Percentiles rank a stretch among this genome's conserved stretches.
phyloP scores from a whole-genome alignment of 2,113 vertebrate species.

The Hypocryptadius cinnamomeus region DNA sequence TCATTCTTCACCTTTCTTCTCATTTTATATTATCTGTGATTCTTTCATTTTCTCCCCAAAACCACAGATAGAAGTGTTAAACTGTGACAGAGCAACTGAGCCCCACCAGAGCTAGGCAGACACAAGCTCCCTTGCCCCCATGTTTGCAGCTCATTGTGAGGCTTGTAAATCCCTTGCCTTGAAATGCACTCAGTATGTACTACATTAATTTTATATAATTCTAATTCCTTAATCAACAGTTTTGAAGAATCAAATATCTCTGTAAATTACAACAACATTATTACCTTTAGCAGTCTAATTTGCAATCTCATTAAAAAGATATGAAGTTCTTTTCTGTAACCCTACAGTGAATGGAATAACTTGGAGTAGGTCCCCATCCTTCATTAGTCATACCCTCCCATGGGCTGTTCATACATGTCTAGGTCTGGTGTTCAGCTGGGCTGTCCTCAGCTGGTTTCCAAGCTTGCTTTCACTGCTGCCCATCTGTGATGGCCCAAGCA shows the following conservation, averaged over 20 bases:
- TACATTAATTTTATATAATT: background rate
- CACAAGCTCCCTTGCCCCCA: background rate
- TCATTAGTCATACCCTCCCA: background rate
- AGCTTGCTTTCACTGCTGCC: background rate
- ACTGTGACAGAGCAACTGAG: background rate
- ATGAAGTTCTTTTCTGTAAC: background rate
- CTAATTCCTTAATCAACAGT: conserved; percentile 45
- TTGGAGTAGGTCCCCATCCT: background rate
- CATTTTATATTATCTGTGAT: background rate
- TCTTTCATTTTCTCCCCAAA: background rate
- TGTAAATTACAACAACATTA: conserved; percentile 18
- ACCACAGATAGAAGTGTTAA: background rate
- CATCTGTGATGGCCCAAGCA: background rate
- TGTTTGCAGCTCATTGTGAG: background rate
- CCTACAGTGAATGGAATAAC: background rate
- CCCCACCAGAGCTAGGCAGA: background rate
- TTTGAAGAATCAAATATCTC: conserved; percentile 3
- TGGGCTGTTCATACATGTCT: background rate
- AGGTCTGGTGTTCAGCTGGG: background rate
- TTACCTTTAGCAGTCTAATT: conserved; percentile 32
- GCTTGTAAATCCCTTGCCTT: background rate
- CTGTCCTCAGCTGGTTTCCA: background rate
- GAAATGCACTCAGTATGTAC: background rate
- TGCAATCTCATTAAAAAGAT: conserved; percentile 36
- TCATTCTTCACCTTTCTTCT: background rate